Conservation (phyloP, 35 echinoderm and acorn worm species). For the Lytechinus pictus region DNA sequence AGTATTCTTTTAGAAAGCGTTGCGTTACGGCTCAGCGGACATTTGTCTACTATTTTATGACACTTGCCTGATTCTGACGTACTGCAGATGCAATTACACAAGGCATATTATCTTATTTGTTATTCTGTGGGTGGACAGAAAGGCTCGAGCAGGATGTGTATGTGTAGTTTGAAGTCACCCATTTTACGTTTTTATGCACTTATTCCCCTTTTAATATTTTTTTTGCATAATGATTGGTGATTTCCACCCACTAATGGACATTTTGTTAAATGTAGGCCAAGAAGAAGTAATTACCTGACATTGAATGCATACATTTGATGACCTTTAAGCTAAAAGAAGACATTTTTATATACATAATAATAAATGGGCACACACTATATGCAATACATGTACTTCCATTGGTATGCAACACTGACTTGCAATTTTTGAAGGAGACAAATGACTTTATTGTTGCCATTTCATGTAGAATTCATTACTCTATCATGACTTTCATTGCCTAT, state of each 20-base stretch:
- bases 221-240: not conserved
- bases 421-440: too few relatives aligned
- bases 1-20: not conserved
- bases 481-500: too few relatives aligned
- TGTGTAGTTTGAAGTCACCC: not conserved
- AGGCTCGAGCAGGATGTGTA: not conserved
- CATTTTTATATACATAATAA: too few relatives aligned
- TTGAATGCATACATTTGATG: too few relatives aligned
- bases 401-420: too few relatives aligned
- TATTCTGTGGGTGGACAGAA: not conserved
- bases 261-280: too few relatives aligned
- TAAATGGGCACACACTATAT: too few relatives aligned
- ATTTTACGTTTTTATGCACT: not conserved
- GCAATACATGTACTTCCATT: too few relatives aligned
- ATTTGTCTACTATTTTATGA: not conserved
- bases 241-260: not conserved
- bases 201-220: not conserved
- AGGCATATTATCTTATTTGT: not conserved
- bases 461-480: too few relatives aligned
- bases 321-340: too few relatives aligned
- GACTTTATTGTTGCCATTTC: too few relatives aligned
- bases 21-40: not conserved
- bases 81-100: not conserved
- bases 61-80: not conserved
- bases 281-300: too few relatives aligned